These are phyloP conservation scores for Lerema accius DNA, from an alignment of 1,140 invertebrate genomes.

Conservation along the genomic window DNA sequence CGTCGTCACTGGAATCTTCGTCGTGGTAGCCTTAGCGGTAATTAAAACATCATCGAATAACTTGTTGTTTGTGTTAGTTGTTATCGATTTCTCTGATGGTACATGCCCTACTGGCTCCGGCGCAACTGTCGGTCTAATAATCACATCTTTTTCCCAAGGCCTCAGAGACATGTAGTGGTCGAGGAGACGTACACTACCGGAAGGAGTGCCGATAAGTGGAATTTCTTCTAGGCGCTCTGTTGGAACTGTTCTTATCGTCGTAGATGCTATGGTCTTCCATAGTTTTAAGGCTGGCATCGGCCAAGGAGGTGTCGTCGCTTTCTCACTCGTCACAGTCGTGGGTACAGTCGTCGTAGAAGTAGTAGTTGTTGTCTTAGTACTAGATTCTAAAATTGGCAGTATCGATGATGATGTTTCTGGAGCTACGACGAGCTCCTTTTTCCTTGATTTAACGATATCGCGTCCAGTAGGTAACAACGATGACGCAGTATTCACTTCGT, in stretches of 20 bases:
- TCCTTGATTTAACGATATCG: slow-evolving; percentile 66
- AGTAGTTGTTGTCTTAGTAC: slow-evolving; percentile 40
- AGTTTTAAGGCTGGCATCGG: slow-evolving; percentile 66
- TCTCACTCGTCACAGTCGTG: slow-evolving; percentile 50
- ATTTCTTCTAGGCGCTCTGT: slow-evolving; percentile 57
- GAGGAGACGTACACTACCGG: slow-evolving; percentile 54
- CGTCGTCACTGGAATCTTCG: slow-evolving; percentile 45
- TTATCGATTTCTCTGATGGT: slow-evolving; percentile 55
- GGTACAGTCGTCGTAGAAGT: slow-evolving; percentile 44
- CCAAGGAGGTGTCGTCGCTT: slow-evolving; percentile 62
- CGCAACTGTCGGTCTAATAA: slow-evolving; percentile 66
- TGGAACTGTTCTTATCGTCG: slow-evolving; percentile 52
- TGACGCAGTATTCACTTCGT: slow-evolving; percentile 59
- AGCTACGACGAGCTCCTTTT: slow-evolving; percentile 67
- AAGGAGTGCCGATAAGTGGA: slow-evolving; percentile 53
- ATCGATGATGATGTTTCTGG: slow-evolving; percentile 51
- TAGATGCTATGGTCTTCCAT: slow-evolving; percentile 65
- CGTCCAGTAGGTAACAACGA: slow-evolving; percentile 55
- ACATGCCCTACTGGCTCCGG: slow-evolving; percentile 53
- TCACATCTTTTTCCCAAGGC: slow-evolving; percentile 68
- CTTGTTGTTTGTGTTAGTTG: slow-evolving; percentile 43
- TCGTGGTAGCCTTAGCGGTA: slow-evolving; percentile 62
- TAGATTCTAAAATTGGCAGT: slow-evolving; percentile 48
- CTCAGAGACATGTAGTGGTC: slow-evolving; percentile 65
- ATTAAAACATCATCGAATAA: slow-evolving; percentile 66